These are phyloP conservation scores for Acanthococcus lagerstroemiae DNA, from an alignment of 2,888 invertebrate genomes.

Conservation along the genomic window DNA sequence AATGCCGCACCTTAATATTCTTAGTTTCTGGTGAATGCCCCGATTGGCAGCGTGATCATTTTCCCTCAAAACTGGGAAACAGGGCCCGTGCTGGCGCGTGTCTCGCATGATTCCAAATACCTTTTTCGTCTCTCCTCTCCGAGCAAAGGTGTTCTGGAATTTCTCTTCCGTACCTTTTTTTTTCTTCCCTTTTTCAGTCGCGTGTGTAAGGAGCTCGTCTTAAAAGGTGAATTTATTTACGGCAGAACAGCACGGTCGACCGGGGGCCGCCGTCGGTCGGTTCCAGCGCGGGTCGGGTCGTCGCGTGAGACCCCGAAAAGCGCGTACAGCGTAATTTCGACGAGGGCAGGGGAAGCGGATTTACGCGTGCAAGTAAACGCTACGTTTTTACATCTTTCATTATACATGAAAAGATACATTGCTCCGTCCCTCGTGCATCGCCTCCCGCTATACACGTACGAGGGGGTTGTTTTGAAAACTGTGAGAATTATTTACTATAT, in stretches of 20 bases:
- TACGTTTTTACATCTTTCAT: neutral
- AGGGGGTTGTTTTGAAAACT: slow-evolving; percentile 29
- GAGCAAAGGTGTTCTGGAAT: too few species aligned
- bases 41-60: too few species aligned
- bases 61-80: neutral
- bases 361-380: slow-evolving; percentile 22
- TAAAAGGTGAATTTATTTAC: neutral
- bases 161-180: neutral
- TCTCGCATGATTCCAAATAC: neutral
- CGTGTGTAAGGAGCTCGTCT: slow-evolving; percentile 3
- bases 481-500: slow-evolving; percentile 30
- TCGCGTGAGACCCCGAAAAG: slow-evolving; percentile 12
- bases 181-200: neutral
- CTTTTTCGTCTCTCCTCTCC: too few species aligned
- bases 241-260: neutral
- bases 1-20: too few species aligned
- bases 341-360: neutral
- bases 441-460: neutral
- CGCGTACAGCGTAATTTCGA: slow-evolving; percentile 1
- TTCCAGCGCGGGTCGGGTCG: neutral
- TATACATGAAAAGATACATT: neutral
- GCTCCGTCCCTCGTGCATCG: neutral
- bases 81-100: too few species aligned
- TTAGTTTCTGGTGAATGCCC: too few species aligned
- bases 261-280: too few species aligned